Conservation (phyloP, 2,888 invertebrate genomes). For the Chloroclystis v-ata region DNA sequence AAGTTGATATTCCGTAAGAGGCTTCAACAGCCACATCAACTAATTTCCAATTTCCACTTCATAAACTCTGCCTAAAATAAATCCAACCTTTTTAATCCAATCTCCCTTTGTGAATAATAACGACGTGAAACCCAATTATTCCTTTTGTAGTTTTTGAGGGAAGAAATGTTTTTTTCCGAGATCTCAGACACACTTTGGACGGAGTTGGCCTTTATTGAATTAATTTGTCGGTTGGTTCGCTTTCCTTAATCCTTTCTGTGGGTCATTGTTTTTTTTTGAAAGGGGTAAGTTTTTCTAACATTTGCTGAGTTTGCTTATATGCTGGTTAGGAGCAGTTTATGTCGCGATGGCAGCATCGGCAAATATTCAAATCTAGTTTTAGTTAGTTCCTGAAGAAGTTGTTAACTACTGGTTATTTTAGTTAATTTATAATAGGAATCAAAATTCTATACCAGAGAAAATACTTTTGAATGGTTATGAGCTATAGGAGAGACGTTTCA, state of each 20-base stretch:
- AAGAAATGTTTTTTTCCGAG: constrained; percentile 19
- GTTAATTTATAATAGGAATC: too few species aligned
- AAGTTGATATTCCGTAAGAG: too few species aligned
- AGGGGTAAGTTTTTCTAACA: neutral
- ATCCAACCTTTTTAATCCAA: constrained; percentile 21
- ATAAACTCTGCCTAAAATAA: constrained; percentile 11
- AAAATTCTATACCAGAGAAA: too few species aligned
- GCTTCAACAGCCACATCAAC: neutral
- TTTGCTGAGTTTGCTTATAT: neutral
- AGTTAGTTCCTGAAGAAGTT: too few species aligned
- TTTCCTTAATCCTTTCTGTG: constrained; percentile 22
- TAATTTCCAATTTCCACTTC: constrained; percentile 12
- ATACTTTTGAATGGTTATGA: too few species aligned
- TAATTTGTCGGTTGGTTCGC: constrained; percentile 25
- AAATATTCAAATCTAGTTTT: too few species aligned
- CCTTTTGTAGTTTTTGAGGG: constrained; percentile 25
- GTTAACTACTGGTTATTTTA: too few species aligned
- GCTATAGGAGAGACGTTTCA: too few species aligned
- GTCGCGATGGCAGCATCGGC: too few species aligned
- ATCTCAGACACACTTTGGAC: constrained; percentile 17
- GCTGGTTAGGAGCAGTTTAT: neutral
- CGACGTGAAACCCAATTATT: constrained; percentile 27
- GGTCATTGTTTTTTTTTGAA: neutral
- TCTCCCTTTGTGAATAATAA: constrained; percentile 29
- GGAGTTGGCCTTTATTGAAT: constrained; percentile 25